These are phyloP conservation scores for Eristalis intricaria DNA, from an alignment of 2,888 invertebrate species.

Conservation along the genomic window DNA sequence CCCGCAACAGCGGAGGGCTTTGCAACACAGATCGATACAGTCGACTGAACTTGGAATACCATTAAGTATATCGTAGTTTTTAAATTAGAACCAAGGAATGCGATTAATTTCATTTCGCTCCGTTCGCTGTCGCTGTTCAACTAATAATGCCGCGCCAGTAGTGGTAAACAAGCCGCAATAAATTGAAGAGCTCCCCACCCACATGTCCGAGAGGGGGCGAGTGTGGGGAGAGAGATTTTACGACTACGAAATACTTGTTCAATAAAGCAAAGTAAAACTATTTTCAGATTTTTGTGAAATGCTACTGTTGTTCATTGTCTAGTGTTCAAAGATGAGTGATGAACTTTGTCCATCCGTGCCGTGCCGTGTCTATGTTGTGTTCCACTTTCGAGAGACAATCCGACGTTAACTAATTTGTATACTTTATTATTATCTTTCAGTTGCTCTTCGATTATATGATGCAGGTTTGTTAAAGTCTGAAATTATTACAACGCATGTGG, in stretches of 20 bases:
- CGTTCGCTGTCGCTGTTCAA: not conserved
- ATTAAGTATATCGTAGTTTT: constrained; percentile 21
- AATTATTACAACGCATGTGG: constrained; percentile 4
- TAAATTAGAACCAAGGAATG: constrained; percentile 36
- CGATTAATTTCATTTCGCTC: constrained; percentile 43
- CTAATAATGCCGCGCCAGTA: not conserved
- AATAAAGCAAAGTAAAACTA: constrained; percentile 5
- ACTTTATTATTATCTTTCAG: constrained; percentile 56
- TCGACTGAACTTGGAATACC: constrained; percentile 20
- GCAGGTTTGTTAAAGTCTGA: constrained; percentile 47
- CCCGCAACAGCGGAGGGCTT: not conserved
- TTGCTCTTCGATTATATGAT: constrained; percentile 59
- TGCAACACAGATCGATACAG: constrained; percentile 13
- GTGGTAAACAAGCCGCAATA: not conserved
- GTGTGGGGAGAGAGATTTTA: not conserved
- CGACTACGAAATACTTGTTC: not conserved
- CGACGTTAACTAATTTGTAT: constrained; percentile 8
- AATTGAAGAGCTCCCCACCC: not conserved
- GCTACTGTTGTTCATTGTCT: constrained; percentile 5
- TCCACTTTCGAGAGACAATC: not conserved
- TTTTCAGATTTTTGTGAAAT: constrained; percentile 14
- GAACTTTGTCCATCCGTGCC: constrained; percentile 12
- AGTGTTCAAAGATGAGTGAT: not conserved
- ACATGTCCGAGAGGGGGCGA: not conserved
- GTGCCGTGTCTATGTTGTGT: constrained; percentile 3